Percentiles rank a stretch among this genome's conserved stretches.
Conservation (phyloP, 1,140 invertebrate species). For the Drosophila serrata region DNA sequence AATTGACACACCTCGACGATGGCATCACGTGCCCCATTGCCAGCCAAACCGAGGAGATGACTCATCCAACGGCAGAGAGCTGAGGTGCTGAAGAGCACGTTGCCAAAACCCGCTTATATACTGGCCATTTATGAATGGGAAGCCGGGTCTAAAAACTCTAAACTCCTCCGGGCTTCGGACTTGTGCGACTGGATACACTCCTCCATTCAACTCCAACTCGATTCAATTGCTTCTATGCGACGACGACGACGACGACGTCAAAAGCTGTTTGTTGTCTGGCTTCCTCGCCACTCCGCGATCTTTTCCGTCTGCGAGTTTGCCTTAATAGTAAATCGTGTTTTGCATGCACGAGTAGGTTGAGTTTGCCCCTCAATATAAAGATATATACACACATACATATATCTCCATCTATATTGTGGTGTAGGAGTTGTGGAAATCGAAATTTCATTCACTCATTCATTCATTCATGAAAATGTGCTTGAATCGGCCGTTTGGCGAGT, state of each 20-base stretch:
- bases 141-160: slow-evolving; percentile 34
- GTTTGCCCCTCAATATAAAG: slow-evolving; percentile 1
- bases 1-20: slow-evolving; percentile 79
- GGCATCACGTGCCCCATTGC: slow-evolving; percentile 69
- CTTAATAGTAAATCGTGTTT: slow-evolving; percentile 84
- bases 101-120: slow-evolving; percentile 63
- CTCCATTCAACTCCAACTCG: slow-evolving; percentile 36
- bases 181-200: slow-evolving; percentile 29
- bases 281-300: slow-evolving; percentile 10
- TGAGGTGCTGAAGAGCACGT: slow-evolving; percentile 42
- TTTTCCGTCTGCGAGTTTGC: slow-evolving; percentile 66
- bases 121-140: slow-evolving; percentile 78
- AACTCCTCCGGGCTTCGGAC: slow-evolving; percentile 35
- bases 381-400: neutral
- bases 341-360: slow-evolving; percentile 79
- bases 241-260: slow-evolving; percentile 44
- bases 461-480: slow-evolving; percentile 73
- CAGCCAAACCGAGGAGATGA: slow-evolving; percentile 43
- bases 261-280: slow-evolving; percentile 59
- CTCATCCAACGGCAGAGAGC: slow-evolving; percentile 35
- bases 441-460: slow-evolving; percentile 42
- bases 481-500: slow-evolving; percentile 66
- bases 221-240: slow-evolving; percentile 65
- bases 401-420: slow-evolving; percentile 23
- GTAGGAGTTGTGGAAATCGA: slow-evolving; percentile 61